Conservation (phyloP, 1,140 invertebrate genomes). For the Episyrphus balteatus region DNA sequence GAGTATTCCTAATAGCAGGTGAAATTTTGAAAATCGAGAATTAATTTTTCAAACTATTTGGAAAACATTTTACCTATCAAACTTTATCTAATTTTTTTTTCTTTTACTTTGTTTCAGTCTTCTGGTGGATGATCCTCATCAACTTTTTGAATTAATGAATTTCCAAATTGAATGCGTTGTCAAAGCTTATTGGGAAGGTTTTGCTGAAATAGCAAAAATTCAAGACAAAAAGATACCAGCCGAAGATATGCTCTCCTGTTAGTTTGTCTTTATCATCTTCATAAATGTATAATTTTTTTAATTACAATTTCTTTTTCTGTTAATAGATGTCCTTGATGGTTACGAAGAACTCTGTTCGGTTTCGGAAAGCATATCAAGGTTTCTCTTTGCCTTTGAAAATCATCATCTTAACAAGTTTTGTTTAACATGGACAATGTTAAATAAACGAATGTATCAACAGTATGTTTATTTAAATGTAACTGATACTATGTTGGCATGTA, state of each 20-base stretch:
- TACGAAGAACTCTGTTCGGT: constrained; percentile 32
- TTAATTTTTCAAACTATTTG: too few species aligned
- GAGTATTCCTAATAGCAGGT: too few species aligned
- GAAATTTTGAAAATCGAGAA: too few species aligned
- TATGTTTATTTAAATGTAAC: constrained; percentile 30
- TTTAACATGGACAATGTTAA: constrained; percentile 32
- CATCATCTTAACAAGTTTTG: constrained; percentile 33
- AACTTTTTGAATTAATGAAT: constrained; percentile 34
- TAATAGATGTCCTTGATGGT: constrained; percentile 30
- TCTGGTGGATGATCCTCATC: constrained; percentile 33
- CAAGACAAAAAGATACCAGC: constrained; percentile 28
- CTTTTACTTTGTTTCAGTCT: too few species aligned
- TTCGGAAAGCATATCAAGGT: constrained; percentile 30
- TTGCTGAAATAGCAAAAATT: constrained; percentile 31
- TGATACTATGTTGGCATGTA: constrained; percentile 32
- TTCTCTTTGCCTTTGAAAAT: constrained; percentile 34
- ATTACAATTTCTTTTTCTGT: constrained; percentile 1
- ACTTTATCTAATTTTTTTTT: neutral
- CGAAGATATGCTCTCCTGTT: constrained; percentile 33
- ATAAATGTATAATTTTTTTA: constrained; percentile 1
- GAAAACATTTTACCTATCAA: too few species aligned
- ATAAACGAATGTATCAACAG: constrained; percentile 34
- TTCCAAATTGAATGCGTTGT: constrained; percentile 35
- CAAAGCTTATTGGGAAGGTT: constrained; percentile 32
- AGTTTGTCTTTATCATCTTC: constrained; percentile 3